phyloP scores from a whole-genome alignment of 2,888 invertebrate species.

The Archips xylosteana region DNA sequence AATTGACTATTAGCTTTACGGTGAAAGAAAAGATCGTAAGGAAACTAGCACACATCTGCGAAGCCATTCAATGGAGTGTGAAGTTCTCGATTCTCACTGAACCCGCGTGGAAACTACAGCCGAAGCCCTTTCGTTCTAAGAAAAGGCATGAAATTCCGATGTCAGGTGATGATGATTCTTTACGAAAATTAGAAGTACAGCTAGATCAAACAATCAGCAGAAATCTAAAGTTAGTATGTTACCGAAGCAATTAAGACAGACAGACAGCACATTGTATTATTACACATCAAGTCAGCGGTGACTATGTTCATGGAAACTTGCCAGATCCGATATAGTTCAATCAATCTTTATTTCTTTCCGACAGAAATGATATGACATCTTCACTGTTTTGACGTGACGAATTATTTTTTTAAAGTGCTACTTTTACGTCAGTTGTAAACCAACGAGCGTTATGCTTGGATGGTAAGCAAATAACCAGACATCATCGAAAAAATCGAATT shows the following conservation, averaged over 20 bases:
- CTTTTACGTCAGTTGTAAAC: slow-evolving; percentile 5
- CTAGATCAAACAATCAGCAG: neutral
- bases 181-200: no score
- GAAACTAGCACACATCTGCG: no score
- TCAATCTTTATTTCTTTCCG: slow-evolving; percentile 31
- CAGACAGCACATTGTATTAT: slow-evolving; percentile 25
- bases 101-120: no score
- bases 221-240: neutral
- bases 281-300: neutral
- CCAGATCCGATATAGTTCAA: slow-evolving; percentile 31
- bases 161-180: no score
- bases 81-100: no score
- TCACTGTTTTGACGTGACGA: slow-evolving; percentile 13
- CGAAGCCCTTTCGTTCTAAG: no score
- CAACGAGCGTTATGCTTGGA: neutral
- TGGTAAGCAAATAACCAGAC: neutral
- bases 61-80: no score
- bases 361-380: slow-evolving; percentile 30
- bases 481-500: no score
- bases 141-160: no score
- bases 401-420: neutral
- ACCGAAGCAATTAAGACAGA: slow-evolving; percentile 31
- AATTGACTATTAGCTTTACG: no score
- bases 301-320: slow-evolving; percentile 11
- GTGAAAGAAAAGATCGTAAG: no score